These are phyloP conservation scores for Julus scanicus DNA, from an alignment of 2,888 invertebrate species.

Conservation along the genomic window DNA sequence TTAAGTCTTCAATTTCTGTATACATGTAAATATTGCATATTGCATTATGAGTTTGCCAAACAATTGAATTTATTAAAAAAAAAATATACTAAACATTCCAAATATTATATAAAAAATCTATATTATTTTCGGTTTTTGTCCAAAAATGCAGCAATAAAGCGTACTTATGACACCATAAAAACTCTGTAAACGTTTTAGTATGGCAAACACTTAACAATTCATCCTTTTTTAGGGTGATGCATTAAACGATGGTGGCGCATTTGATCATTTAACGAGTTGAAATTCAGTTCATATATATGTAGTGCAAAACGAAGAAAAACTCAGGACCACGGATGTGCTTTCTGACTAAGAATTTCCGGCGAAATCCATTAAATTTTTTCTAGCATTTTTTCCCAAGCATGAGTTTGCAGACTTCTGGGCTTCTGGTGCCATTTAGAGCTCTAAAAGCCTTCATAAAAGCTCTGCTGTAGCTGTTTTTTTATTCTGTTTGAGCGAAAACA, in stretches of 20 bases:
- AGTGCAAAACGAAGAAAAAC: not conserved
- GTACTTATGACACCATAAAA: not conserved
- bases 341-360: not conserved
- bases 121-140: not conserved
- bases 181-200: not conserved
- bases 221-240: not conserved
- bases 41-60: too few relatives aligned
- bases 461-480: not conserved
- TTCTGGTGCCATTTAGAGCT: constrained; percentile 10
- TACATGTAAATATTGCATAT: too few relatives aligned
- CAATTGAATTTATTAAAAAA: too few relatives aligned
- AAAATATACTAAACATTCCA: too few relatives aligned
- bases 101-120: too few relatives aligned
- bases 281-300: not conserved
- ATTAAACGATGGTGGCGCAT: not conserved
- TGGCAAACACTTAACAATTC: not conserved
- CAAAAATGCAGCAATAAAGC: not conserved
- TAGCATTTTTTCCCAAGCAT: not conserved
- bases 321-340: not conserved
- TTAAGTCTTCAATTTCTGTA: too few relatives aligned
- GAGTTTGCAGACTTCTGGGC: constrained; percentile 13
- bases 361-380: constrained; percentile 3
- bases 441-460: not conserved
- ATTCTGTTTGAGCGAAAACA: not conserved
- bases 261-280: not conserved